Evolutionary conservation across 2,888 invertebrate species (phyloP), one percentile per base, ranked within the genome.

Genomic region (Pyrocoelia pectoralis): DNA sequence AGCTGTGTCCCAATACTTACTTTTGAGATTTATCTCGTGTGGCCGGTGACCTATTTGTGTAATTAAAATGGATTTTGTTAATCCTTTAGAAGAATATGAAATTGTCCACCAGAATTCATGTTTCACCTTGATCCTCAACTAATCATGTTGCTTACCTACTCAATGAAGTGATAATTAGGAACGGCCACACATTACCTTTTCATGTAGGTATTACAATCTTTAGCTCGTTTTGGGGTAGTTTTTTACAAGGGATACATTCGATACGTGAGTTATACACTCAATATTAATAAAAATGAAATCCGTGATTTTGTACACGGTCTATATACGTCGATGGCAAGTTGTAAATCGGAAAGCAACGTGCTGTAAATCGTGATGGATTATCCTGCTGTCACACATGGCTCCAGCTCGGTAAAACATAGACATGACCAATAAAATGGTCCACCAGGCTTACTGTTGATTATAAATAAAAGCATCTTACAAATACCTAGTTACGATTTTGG

Each of bases 321-420:
- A 70, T 24, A 24, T 66, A 69, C 70, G 74, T 76, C 75, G 72
- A 73, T 74, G 70, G 67, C 68, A 68, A 65, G 77, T 74, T 77
- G 76, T 79, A 80, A 79, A 80, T 80, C 75, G 75, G 72, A 72
- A 70, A 72, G 70, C 73, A 71, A 74, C 73, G 72, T 70, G 74
- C 75, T 75, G 78, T 80, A 80, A 80, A 80, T 80, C 79, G 78
- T 78, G 79, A 80, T 80, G 79, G 79, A 80, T 80, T 80, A 79
- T 79, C 77, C 74, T 56, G 71, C 74, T 77, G 78, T 78, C 78
- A 77, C 67, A 68, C 66, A 68, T 50, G 65, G 58, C 64, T 67
- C 61, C 51, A 54, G 54, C 61, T 51, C 61, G 53, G 67, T 74
- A 73, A 74, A 77, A 76, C 75, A 75, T 73, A 71, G 76, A 76